phyloP scores from a whole-genome alignment of 2,113 vertebrate genomes.

The Vulpes vulpes region DNA sequence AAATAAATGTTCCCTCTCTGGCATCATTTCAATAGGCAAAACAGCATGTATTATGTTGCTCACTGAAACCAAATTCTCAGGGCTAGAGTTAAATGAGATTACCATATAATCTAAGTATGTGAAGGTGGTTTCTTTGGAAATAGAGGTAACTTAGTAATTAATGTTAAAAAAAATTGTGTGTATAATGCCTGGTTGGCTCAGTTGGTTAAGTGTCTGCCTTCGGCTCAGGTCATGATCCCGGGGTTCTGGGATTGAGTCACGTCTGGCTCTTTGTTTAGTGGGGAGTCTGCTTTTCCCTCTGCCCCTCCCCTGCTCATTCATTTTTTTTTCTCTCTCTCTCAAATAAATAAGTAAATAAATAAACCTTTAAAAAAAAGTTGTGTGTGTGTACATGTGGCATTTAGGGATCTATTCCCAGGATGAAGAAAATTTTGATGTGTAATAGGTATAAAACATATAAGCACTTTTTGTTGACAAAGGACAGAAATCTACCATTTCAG shows the following conservation, averaged over 20 bases:
- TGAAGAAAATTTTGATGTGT: not conserved
- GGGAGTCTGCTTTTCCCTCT: too few species aligned
- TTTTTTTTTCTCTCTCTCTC: too few species aligned
- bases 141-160: not conserved
- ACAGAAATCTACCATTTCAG: not conserved
- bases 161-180: not conserved
- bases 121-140: not conserved
- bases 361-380: too few species aligned
- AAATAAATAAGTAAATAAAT: too few species aligned
- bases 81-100: not conserved
- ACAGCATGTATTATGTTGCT: not conserved
- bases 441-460: not conserved
- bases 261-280: too few species aligned
- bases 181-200: not conserved
- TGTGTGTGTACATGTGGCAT: not conserved
- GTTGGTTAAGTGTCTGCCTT: too few species aligned
- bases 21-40: not conserved
- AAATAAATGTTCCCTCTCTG: not conserved
- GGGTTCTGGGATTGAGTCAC: too few species aligned
- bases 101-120: not conserved
- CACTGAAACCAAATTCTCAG: not conserved
- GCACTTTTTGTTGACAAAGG: not conserved
- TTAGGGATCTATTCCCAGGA: not conserved
- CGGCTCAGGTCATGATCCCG: too few species aligned
- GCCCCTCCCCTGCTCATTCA: too few species aligned